Conservation (phyloP, 2,888 invertebrate species). For the Melinaea marsaeus region DNA sequence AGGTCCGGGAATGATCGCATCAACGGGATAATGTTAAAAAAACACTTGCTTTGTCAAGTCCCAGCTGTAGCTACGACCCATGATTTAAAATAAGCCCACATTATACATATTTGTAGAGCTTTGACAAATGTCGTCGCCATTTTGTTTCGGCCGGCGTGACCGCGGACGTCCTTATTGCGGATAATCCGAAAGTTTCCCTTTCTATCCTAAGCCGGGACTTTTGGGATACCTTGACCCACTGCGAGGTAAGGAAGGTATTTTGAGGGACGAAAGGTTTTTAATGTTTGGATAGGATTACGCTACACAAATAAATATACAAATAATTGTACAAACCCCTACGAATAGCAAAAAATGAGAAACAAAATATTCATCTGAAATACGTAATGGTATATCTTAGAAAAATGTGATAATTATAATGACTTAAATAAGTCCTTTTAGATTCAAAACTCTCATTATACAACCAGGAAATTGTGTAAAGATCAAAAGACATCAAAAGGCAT, state of each 20-base stretch:
- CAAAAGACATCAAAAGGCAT: not conserved
- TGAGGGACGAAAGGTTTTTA: conserved; percentile 3
- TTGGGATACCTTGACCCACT: conserved; percentile 5
- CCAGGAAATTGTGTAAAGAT: not conserved
- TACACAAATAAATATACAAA: not conserved
- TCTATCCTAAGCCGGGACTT: conserved; percentile 11
- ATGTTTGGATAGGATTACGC: not conserved
- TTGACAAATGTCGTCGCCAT: conserved; percentile 1
- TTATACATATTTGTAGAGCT: conserved; percentile 3
- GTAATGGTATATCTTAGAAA: no score
- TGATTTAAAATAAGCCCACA: not conserved
- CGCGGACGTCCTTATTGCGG: conserved; percentile 14
- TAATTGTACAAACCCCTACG: not conserved
- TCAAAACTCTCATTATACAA: not conserved
- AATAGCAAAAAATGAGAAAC: not conserved
- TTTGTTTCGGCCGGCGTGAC: conserved; percentile 9
- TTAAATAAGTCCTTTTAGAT: no score
- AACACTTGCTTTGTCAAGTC: not conserved
- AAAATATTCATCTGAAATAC: no score
- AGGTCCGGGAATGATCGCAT: not conserved
- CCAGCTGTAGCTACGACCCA: not conserved
- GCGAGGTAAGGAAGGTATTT: not conserved
- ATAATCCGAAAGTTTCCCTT: conserved; percentile 11
- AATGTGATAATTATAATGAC: no score
- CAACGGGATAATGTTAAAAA: not conserved